These are phyloP conservation scores for Thryonomys swinderianus DNA, from an alignment of 2,113 vertebrate genomes.

Conservation along the genomic window DNA sequence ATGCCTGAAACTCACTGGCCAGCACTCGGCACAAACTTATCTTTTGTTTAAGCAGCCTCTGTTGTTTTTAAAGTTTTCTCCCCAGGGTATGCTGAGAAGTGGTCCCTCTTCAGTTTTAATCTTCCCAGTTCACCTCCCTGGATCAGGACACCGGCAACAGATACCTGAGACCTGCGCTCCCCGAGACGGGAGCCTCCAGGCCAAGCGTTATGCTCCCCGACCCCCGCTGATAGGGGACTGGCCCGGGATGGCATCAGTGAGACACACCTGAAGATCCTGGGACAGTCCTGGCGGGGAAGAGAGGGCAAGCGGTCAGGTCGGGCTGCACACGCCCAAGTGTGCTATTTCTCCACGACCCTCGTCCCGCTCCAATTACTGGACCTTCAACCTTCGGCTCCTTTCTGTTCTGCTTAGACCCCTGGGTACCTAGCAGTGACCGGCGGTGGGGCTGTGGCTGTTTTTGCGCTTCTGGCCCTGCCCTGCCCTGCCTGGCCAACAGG, in stretches of 20 bases:
- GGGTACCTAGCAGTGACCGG: neutral
- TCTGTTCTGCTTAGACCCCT: neutral
- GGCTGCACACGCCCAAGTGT: neutral
- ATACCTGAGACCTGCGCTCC: neutral
- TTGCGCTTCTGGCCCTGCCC: conserved; percentile 49
- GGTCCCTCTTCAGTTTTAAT: neutral
- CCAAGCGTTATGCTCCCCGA: neutral
- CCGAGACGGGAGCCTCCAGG: neutral
- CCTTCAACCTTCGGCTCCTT: neutral
- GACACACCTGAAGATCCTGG: neutral
- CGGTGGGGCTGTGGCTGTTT: neutral
- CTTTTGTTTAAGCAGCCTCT: neutral
- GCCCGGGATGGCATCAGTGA: neutral
- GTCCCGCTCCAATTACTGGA: neutral
- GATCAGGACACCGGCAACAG: neutral
- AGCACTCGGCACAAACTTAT: neutral
- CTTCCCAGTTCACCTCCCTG: neutral
- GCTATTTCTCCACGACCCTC: conserved; percentile 1
- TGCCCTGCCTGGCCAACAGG: conserved; percentile 81
- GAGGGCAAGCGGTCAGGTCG: neutral
- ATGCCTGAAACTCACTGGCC: neutral
- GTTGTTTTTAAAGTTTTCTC: neutral
- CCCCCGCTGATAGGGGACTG: neutral
- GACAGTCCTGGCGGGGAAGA: neutral
- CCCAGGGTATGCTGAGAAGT: neutral